Conservation (phyloP, 2,113 vertebrate genomes). For the Vulpes lagopus region DNA sequence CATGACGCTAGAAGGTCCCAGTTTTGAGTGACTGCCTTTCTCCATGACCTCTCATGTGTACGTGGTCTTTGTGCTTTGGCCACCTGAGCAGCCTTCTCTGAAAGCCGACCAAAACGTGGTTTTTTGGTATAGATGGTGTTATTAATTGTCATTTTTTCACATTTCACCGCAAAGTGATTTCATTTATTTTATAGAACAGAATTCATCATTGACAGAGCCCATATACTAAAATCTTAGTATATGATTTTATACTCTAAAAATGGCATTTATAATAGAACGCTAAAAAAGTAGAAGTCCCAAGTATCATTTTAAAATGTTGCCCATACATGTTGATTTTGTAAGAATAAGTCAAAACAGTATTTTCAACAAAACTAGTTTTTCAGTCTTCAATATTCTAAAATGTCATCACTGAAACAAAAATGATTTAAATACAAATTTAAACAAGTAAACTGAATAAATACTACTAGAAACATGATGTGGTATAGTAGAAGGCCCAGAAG, state of each 20-base stretch:
- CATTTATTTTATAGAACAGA: conserved; percentile 60
- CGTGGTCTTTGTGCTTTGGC: not conserved
- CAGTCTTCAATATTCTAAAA: conserved; percentile 73
- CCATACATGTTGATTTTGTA: conserved; percentile 62
- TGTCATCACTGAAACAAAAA: conserved; percentile 65
- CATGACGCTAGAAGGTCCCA: accelerated
- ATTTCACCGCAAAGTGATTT: conserved; percentile 62
- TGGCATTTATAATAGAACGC: conserved; percentile 70
- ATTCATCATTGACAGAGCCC: conserved; percentile 38
- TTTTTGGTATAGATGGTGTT: not conserved
- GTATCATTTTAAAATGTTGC: conserved; percentile 67
- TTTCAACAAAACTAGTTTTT: conserved; percentile 65
- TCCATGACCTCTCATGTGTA: not conserved
- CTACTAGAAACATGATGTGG: not conserved
- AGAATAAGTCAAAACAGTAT: conserved; percentile 76
- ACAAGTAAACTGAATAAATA: conserved; percentile 19
- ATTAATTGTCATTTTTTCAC: conserved; percentile 4
- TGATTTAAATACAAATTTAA: conserved; percentile 37
- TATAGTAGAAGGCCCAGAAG: not conserved
- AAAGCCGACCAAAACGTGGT: not conserved
- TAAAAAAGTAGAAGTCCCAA: conserved; percentile 56
- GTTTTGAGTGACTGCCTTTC: not conserved
- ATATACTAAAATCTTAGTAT: conserved; percentile 65
- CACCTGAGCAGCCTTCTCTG: accelerated
- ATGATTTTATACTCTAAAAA: conserved; percentile 49